Percentiles rank a stretch among this genome's conserved stretches.
Conservation (phyloP, 2,113 vertebrate genomes). For the Rhea americana region DNA sequence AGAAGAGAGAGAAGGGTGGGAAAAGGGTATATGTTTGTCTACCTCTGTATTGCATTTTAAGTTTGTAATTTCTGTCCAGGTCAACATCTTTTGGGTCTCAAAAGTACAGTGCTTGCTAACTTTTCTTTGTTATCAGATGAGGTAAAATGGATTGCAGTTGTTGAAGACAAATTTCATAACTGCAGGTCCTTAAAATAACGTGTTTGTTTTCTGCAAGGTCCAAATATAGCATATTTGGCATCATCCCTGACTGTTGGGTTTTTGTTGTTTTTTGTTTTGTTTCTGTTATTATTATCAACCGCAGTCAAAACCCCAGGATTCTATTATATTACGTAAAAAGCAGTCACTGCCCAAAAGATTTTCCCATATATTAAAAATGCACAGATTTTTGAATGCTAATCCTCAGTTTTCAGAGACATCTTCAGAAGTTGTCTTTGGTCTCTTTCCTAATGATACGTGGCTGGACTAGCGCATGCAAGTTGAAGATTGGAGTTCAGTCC, state of each 20-base stretch:
- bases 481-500: background rate
- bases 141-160: background rate
- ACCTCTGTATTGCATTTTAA: background rate
- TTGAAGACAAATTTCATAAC: conserved; percentile 27
- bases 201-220: conserved; percentile 10
- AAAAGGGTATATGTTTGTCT: background rate
- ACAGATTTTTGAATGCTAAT: background rate
- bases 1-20: background rate
- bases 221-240: background rate
- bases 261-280: background rate
- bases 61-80: background rate
- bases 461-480: background rate
- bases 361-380: background rate
- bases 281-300: background rate
- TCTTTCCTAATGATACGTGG: background rate
- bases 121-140: background rate
- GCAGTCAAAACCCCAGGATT: background rate
- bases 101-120: background rate
- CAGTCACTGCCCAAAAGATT: background rate
- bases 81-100: background rate
- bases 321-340: background rate
- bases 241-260: background rate
- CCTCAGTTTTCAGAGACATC: background rate
- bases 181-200: background rate
- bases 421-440: background rate